Percentiles rank a stretch among this genome's conserved stretches.
Evolutionary conservation across 2,797 vertebrate genomes (phyloP).

Genomic region (Chiroxiphia lanceolata): DNA sequence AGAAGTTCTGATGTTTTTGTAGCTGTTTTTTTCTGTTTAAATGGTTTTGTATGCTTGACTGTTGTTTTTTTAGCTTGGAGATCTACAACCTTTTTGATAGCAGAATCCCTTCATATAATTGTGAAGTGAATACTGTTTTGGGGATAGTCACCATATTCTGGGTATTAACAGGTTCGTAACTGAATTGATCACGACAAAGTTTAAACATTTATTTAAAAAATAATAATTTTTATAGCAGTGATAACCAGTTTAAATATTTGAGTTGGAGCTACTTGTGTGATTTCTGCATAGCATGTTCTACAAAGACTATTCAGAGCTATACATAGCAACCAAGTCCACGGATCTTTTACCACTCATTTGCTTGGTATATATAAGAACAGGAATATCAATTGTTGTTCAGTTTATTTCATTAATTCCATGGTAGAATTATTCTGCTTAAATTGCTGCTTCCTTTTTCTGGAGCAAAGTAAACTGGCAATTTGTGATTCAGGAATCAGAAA

Average conservation of each 20-base stretch:
- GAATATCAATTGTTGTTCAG: background rate
- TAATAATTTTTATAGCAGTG: background rate
- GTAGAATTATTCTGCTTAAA: background rate
- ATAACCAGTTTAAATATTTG: background rate
- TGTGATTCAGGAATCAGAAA: background rate
- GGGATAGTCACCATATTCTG: background rate
- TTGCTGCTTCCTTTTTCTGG: background rate
- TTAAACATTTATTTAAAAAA: background rate
- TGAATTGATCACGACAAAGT: background rate
- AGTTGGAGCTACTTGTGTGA: background rate
- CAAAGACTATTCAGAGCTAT: background rate
- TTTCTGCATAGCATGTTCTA: background rate
- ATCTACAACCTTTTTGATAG: background rate
- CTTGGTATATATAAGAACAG: background rate
- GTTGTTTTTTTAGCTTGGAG: background rate
- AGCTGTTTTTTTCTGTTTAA: background rate
- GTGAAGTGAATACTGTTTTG: background rate
- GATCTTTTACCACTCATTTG: background rate
- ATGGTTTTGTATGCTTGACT: background rate
- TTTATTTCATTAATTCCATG: background rate
- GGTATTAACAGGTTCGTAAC: background rate
- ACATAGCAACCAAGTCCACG: background rate
- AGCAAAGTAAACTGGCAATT: background rate
- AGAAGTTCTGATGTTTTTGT: background rate
- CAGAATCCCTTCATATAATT: background rate